Conservation (phyloP, 2,888 invertebrate genomes). For the Synergus umbraculus region DNA sequence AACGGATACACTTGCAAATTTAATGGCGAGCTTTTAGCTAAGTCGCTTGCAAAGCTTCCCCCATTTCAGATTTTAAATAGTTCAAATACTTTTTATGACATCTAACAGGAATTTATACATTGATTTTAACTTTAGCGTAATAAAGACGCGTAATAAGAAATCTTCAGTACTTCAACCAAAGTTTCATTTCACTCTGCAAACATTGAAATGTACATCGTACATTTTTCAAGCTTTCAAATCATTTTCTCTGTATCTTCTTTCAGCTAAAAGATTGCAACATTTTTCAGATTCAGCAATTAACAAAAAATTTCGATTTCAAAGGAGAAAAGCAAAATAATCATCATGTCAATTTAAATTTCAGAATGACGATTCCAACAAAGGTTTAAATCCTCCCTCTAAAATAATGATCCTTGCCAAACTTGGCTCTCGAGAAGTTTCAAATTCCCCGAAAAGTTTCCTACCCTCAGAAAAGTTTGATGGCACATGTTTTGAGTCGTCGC, state of each 20-base stretch:
- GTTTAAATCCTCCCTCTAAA: background rate
- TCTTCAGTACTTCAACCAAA: no score
- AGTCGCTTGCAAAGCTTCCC: background rate
- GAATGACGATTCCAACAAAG: background rate
- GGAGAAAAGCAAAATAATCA: background rate
- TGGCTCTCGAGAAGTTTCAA: slow-evolving; percentile 14
- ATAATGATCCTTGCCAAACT: slow-evolving; percentile 2
- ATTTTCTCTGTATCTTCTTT: no score
- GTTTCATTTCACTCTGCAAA: no score
- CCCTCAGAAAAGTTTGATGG: slow-evolving; percentile 13
- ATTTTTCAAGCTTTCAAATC: background rate
- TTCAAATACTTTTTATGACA: background rate
- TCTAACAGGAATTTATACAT: no score
- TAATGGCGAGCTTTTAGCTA: background rate
- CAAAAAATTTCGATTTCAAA: background rate
- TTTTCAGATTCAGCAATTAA: no score
- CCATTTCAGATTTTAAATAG: background rate
- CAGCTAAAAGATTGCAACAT: no score
- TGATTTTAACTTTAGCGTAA: no score
- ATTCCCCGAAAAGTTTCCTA: background rate
- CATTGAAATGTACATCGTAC: no score
- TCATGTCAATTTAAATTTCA: background rate
- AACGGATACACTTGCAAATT: slow-evolving; percentile 20
- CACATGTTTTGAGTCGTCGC: slow-evolving; percentile 22
- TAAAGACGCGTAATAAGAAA: no score